Evolutionary conservation across 1,140 invertebrate genomes (phyloP).

Genomic region (Caenorhabditis inopinata): DNA sequence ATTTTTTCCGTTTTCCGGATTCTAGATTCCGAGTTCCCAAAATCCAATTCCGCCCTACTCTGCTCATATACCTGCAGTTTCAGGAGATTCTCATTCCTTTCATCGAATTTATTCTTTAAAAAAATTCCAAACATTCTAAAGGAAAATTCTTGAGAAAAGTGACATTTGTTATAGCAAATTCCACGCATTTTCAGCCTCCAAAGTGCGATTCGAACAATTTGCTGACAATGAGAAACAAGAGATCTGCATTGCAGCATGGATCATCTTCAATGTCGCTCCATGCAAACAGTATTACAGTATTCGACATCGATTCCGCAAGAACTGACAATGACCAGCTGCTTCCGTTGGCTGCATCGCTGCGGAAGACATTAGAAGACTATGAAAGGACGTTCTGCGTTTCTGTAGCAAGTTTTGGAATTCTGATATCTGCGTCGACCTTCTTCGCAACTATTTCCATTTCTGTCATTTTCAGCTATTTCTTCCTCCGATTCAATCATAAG

Average conservation of each 20-base stretch:
- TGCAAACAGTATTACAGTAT: conserved; percentile 21
- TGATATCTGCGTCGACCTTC: conserved; percentile 48
- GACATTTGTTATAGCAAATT: neutral
- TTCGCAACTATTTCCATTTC: conserved; percentile 47
- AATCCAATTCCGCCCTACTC: no score
- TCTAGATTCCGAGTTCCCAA: no score
- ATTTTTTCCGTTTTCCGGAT: no score
- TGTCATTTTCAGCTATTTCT: conserved; percentile 37
- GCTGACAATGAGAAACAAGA: conserved; percentile 34
- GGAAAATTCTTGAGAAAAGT: no score
- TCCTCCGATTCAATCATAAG: conserved; percentile 30
- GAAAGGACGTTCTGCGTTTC: conserved; percentile 44
- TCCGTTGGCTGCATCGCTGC: neutral
- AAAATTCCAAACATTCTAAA: no score
- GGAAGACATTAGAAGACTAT: neutral
- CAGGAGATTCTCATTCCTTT: no score
- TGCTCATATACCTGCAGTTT: no score
- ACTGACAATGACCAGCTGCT: neutral
- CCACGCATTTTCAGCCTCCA: neutral
- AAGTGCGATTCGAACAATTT: neutral
- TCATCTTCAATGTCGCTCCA: conserved; percentile 34
- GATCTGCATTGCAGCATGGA: conserved; percentile 42
- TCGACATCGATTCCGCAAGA: neutral
- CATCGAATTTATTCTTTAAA: no score
- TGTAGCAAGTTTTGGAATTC: conserved; percentile 36